Base-by-base conservation (phyloP, 2,888 invertebrate species). In the Aporophyla lueneburgensis region DNA sequence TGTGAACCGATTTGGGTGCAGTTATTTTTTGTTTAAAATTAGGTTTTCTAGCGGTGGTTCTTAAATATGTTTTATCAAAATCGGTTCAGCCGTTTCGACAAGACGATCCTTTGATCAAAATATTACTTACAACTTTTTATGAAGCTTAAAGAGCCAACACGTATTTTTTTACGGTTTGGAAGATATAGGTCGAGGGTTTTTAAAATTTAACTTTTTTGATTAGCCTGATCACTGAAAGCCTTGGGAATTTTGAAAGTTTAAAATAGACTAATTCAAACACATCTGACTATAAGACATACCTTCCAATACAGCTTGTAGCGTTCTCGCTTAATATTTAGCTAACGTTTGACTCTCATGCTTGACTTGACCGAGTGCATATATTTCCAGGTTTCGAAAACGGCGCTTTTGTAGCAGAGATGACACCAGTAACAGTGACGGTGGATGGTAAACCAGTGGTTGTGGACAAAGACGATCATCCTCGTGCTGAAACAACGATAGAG, bases 381-480 rank as follows among this genome's bases (percentile, higher is more conserved):
- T 59, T 59, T 46, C 12, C 27, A 81, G 81, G 81, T 49, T 73
- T 72, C 14, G 58, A 77, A 1, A 58, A 66, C 2, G 77, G 81
- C 62, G 77, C 62, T 14, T 81, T 77, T 62, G 21, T 54, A 43
- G 70, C 98, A 67, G 99, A 99, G 97, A 97, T 99, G 68, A 97
- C 97, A 0, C 98, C 99, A 0, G 97, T 99, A 14, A 97, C 97
- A 14, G 92, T 99, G 2, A 99, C 98, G 94, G 97, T 98, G 9
- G 99, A 98, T 95, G 98, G 98, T 89, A 97, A 98, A 87, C 98
- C 98, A 80, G 97, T 98, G 19, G 97, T 97, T 66, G 97, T 99
- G 83, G 98, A 98, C 74, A 96, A 97, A 6, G 99, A 99, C 93
- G 99, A 99, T 93, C 99, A 99, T 95, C 99, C 99, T 12, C 97